Evolutionary conservation across 2,888 invertebrate species (phyloP).

Genomic region (Chirona hameri): DNA sequence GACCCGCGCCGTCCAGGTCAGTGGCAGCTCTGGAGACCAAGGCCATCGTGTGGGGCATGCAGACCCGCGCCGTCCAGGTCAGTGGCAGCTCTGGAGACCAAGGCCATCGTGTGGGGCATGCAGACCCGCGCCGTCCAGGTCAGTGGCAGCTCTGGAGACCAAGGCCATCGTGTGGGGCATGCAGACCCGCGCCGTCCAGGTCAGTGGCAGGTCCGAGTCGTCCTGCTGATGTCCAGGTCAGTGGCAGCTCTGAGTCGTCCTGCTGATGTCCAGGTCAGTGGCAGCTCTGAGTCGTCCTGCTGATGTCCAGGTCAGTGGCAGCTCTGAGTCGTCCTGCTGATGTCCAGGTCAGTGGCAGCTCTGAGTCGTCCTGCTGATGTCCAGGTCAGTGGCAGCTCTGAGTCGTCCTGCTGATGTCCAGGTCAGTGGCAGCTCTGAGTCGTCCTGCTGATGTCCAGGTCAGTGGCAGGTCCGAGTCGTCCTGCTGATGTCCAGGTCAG

Average conservation of each 20-base stretch:
- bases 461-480: neutral
- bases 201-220: no score
- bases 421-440: neutral
- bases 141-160: constrained; percentile 59
- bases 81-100: constrained; percentile 63
- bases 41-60: constrained; percentile 99
- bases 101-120: constrained; percentile 98
- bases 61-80: constrained; percentile 85
- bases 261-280: constrained; percentile 83
- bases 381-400: no score
- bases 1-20: constrained; percentile 80
- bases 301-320: no score
- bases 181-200: constrained; percentile 92
- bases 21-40: constrained; percentile 62
- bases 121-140: constrained; percentile 89
- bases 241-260: constrained; percentile 80
- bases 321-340: no score
- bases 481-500: no score
- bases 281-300: no score
- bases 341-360: no score
- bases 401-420: no score
- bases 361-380: no score
- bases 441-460: no score
- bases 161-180: constrained; percentile 98
- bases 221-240: no score